Evolutionary conservation across 1,140 invertebrate species (phyloP).

Genomic region (Drosophila pectinifera): DNA sequence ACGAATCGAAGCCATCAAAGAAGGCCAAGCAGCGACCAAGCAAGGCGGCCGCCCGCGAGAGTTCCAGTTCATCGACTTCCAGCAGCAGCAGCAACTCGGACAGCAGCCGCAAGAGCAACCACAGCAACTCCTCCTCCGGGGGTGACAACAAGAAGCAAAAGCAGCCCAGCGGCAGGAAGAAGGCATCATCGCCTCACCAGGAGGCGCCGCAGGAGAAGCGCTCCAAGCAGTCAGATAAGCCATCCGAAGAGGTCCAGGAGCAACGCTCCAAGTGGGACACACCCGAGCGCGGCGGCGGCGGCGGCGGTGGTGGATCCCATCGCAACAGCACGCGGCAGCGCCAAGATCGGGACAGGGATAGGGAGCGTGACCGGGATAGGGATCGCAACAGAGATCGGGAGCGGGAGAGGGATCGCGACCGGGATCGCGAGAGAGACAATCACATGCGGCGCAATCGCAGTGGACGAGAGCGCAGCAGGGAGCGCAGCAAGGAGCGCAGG

Average conservation of each 20-base stretch:
- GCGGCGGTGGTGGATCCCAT: neutral
- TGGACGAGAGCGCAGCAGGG: conserved; percentile 13
- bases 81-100: conserved; percentile 4
- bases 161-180: conserved; percentile 6
- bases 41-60: neutral
- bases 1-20: conserved; percentile 3
- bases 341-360: conserved; percentile 35
- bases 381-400: conserved; percentile 27
- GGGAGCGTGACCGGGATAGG: conserved; percentile 24
- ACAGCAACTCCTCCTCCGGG: neutral
- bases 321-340: conserved; percentile 33
- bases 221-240: conserved; percentile 6
- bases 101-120: neutral
- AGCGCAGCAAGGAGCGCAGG: conserved; percentile 17
- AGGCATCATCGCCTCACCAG: conserved; percentile 1
- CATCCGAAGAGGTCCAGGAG: conserved; percentile 42
- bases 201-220: conserved; percentile 21
- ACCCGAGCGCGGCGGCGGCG: conserved; percentile 41
- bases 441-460: conserved; percentile 29
- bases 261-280: conserved; percentile 82
- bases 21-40: conserved; percentile 6
- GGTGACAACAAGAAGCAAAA: conserved; percentile 21
- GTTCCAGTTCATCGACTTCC: conserved; percentile 17
- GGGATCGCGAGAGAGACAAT: conserved; percentile 29
- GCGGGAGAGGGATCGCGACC: conserved; percentile 21